Percentiles rank a stretch among this genome's conserved stretches.
Conservation (phyloP, 2,888 invertebrate genomes). For the Eretmocerus hayati region DNA sequence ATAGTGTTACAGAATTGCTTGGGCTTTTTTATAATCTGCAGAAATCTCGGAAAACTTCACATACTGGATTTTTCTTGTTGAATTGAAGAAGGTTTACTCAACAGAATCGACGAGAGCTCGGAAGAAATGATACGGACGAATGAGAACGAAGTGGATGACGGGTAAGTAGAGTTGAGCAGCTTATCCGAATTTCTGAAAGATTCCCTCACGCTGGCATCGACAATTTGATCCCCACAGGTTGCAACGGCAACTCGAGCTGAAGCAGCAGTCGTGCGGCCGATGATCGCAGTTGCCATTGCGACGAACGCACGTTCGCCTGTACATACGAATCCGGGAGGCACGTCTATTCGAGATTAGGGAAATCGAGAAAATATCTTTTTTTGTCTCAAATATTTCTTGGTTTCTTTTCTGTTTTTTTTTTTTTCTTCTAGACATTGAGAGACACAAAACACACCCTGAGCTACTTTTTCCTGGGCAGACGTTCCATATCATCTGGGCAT, state of each 20-base stretch:
- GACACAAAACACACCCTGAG: too few species aligned
- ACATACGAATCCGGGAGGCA: conserved; percentile 75
- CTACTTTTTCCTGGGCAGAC: too few species aligned
- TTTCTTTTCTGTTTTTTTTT: conserved; percentile 1
- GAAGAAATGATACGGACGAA: neutral
- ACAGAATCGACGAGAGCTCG: neutral
- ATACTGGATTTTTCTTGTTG: too few species aligned
- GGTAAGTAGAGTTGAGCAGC: neutral
- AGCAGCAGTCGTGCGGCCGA: conserved; percentile 78
- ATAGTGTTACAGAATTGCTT: too few species aligned
- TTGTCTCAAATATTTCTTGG: neutral
- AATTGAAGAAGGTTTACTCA: too few species aligned
- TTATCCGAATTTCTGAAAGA: conserved; percentile 78
- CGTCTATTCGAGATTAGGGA: conserved; percentile 57
- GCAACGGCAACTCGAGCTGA: conserved; percentile 78
- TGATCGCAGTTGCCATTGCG: conserved; percentile 81
- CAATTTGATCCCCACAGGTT: conserved; percentile 87
- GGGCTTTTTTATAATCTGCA: too few species aligned
- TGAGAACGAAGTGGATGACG: neutral
- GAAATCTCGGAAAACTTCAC: too few species aligned
- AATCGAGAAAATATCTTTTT: conserved; percentile 33
- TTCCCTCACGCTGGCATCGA: conserved; percentile 79
- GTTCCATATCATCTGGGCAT: too few species aligned
- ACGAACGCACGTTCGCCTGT: conserved; percentile 75
- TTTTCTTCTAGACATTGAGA: too few species aligned